Evolutionary conservation across 2,888 invertebrate species (phyloP).

Genomic region (Apamea anceps): DNA sequence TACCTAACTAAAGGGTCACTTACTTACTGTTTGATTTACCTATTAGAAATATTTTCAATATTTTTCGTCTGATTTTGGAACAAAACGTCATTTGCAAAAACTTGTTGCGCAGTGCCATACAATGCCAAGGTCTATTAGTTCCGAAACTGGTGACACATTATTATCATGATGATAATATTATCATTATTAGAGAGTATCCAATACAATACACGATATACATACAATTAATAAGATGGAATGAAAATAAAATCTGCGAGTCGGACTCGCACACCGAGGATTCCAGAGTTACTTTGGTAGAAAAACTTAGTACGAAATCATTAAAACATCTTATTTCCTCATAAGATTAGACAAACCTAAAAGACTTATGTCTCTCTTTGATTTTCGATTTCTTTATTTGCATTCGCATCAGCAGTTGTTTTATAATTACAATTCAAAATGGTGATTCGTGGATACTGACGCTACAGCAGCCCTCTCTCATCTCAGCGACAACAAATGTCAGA

Average conservation of each 20-base stretch:
- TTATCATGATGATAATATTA: background rate
- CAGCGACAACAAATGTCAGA: background rate
- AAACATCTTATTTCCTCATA: too few relatives aligned
- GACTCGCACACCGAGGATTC: background rate
- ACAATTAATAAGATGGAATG: background rate
- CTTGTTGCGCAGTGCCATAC: constrained; percentile 9
- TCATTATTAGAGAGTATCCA: background rate
- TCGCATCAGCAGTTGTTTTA: background rate
- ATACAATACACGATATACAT: background rate
- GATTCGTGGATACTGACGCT: too few relatives aligned
- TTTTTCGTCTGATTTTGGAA: background rate
- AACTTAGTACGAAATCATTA: background rate
- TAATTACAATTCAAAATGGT: background rate
- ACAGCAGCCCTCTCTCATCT: background rate
- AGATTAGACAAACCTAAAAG: too few relatives aligned
- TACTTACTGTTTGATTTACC: background rate
- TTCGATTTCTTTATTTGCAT: background rate
- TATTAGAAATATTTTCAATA: background rate
- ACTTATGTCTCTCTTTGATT: background rate
- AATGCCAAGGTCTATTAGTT: constrained; percentile 21
- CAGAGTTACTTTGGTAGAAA: background rate
- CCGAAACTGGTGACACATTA: background rate
- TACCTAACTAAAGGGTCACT: background rate
- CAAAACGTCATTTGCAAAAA: background rate
- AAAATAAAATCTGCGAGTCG: background rate